Evolutionary conservation across 2,888 invertebrate species (phyloP), one percentile per base, ranked within the genome.

Genomic region (Orthosia gothica): DNA sequence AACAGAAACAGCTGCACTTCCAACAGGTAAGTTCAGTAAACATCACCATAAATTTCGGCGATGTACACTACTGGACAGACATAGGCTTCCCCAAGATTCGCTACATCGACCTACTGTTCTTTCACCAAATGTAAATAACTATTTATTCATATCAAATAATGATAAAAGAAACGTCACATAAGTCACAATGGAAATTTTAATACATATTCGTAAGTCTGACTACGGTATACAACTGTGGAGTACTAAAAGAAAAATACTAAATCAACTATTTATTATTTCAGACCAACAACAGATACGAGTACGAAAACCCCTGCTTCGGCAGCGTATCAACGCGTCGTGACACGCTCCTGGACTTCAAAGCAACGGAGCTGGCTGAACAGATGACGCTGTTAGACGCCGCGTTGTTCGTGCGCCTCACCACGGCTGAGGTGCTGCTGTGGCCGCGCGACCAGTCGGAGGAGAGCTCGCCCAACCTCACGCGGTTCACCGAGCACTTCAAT

Each of bases 401-500:
- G 88, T 96, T 99, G 62, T 99, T 99, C 94, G 98, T 98, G 93
- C 98, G 99, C 91, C 99, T 99, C 88, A 99, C 99, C 95, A 99
- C 99, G 80, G 99, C 99, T 0, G 99, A 99, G 96, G 99, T 99
- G 81, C 96, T 99, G 84, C 98, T 99, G 87, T 99, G 99, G 99
- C 99, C 99, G 54, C 98, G 99, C 90, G 99, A 99, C 93, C 99
- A 99, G 95, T 99, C 99, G 84, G 99, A 99, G 94, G 99, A 99
- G 92, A 97, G 98, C 87, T 99, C 99, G 91, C 99, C 99, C 4
- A 99, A 99, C 95, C 97, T 99, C 74, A 99, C 99, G 50, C 97
- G 98, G 85, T 99, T 99, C 93, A 99, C 99, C 0, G 99, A 99
- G 93, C 99, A 99, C 95, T 99, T 99, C 95, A 99, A 99, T 93